A percentile compares a stretch with the other conserved stretches of the same genome.
Conservation (phyloP, 2,113 vertebrate genomes). For the Mirza zaza region DNA sequence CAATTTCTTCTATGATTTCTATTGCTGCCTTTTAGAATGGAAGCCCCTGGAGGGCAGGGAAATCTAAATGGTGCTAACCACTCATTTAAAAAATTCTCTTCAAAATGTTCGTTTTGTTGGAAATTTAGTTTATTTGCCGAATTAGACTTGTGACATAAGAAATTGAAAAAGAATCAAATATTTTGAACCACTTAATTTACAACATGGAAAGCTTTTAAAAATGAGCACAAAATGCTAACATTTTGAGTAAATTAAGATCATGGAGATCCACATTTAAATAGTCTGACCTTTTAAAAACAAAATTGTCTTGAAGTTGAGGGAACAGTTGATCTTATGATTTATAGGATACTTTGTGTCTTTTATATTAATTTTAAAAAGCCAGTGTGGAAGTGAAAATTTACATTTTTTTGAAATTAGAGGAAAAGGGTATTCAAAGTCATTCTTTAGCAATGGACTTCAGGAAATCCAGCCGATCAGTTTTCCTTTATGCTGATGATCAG, state of each 20-base stretch:
- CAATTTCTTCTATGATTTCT: background rate
- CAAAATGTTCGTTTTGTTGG: background rate
- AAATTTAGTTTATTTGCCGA: background rate
- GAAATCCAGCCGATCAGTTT: background rate
- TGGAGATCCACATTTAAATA: background rate
- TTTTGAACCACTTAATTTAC: background rate
- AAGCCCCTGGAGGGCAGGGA: constrained; percentile 45
- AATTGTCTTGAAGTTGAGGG: background rate
- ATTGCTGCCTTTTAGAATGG: background rate
- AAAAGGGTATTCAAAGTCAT: background rate
- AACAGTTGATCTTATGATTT: background rate
- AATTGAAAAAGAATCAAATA: background rate
- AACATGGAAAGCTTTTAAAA: background rate
- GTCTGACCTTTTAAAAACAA: background rate
- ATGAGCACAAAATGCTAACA: background rate
- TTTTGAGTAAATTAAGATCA: constrained; percentile 11
- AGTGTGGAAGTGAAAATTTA: background rate
- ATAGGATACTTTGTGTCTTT: background rate
- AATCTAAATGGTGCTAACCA: background rate
- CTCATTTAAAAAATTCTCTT: background rate
- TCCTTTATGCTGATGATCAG: background rate
- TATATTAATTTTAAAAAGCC: background rate
- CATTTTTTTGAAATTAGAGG: background rate
- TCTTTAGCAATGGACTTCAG: background rate
- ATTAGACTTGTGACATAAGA: background rate